A percentile compares a stretch with the other conserved stretches of the same genome.
Conservation (phyloP, 2,888 invertebrate species). For the Loripinus fragilis region DNA sequence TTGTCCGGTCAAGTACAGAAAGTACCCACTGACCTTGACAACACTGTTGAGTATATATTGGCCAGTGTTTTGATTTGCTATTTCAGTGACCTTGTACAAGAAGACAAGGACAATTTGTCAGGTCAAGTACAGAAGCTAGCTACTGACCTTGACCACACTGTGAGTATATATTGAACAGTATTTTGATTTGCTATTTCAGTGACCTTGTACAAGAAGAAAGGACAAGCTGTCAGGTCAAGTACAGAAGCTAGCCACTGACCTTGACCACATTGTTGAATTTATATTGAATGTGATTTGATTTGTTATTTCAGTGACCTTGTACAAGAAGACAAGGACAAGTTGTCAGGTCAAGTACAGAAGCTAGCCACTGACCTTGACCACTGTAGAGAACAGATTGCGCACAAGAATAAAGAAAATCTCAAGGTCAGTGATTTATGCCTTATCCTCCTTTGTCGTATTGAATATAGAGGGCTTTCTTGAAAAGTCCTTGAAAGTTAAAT, state of each 20-base stretch:
- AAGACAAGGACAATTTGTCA: conserved; percentile 68
- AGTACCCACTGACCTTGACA: conserved; percentile 73
- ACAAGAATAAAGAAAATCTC: conserved; percentile 75
- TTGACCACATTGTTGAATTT: too few relatives aligned
- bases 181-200: conserved; percentile 58
- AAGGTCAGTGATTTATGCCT: conserved; percentile 66
- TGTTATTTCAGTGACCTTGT: conserved; percentile 67
- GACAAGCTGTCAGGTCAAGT: conserved; percentile 67
- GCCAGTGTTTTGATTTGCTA: too few relatives aligned
- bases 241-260: conserved; percentile 72
- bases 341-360: conserved; percentile 71
- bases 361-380: conserved; percentile 74
- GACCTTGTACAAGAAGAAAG: conserved; percentile 72
- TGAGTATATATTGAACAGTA: too few relatives aligned
- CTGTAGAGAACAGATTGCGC: conserved; percentile 71
- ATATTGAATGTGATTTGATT: too few relatives aligned
- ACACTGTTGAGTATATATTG: too few relatives aligned
- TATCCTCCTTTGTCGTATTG: too few relatives aligned
- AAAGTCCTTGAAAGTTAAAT: too few relatives aligned
- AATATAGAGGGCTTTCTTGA: too few relatives aligned
- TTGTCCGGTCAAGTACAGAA: conserved; percentile 74
- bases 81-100: conserved; percentile 71
- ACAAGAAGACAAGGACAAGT: conserved; percentile 69
- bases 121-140: conserved; percentile 73
- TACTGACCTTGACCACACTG: conserved; percentile 73